These are phyloP conservation scores for Meiosimyza decipiens DNA, from an alignment of 2,888 invertebrate genomes.

Conservation along the genomic window DNA sequence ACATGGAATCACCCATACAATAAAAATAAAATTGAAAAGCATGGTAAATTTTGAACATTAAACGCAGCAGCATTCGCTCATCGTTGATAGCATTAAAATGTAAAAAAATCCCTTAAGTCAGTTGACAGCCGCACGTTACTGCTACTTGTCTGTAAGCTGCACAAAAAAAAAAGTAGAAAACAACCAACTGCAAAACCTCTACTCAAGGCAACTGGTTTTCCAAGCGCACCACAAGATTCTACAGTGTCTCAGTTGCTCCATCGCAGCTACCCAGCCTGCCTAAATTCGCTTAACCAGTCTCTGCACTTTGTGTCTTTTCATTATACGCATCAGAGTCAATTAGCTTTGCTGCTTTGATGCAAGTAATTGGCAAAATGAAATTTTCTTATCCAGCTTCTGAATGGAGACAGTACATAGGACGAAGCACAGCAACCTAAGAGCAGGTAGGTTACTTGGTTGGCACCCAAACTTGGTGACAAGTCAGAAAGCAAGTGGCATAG, in stretches of 20 bases:
- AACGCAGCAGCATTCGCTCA: background rate
- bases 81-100: slow-evolving; percentile 25
- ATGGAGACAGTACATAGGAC: background rate
- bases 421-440: background rate
- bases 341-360: slow-evolving; percentile 62
- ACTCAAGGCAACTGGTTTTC: background rate
- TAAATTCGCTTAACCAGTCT: background rate
- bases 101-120: slow-evolving; percentile 24
- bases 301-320: slow-evolving; percentile 20
- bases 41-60: background rate
- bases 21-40: no score
- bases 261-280: no score
- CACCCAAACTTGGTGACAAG: no score
- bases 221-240: background rate
- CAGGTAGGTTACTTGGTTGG: no score
- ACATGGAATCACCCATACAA: no score
- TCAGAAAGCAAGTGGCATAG: no score
- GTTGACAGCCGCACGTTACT: slow-evolving; percentile 20
- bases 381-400: slow-evolving; percentile 45
- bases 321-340: slow-evolving; percentile 56
- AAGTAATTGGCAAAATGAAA: slow-evolving; percentile 63
- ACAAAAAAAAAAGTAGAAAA: no score
- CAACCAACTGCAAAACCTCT: background rate
- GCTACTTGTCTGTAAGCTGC: background rate
- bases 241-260: background rate